Evolutionary conservation across 2,797 vertebrate species (phyloP).

Genomic region (Enteromius paludinosus): DNA sequence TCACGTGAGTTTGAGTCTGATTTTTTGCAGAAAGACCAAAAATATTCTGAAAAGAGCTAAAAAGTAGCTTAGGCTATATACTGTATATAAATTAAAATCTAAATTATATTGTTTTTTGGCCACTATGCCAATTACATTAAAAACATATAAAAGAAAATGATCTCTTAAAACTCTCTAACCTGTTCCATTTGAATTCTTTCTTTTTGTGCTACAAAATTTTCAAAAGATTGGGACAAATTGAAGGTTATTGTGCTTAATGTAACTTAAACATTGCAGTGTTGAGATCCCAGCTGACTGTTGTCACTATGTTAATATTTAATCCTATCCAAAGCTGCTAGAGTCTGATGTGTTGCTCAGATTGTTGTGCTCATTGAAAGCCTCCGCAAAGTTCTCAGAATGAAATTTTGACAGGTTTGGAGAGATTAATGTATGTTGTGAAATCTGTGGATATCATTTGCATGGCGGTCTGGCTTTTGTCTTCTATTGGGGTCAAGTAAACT

Average conservation of each 20-base stretch:
- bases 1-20: neutral
- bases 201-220: neutral
- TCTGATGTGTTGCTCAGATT: neutral
- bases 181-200: no score
- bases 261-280: neutral
- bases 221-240: neutral
- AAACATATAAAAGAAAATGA: neutral
- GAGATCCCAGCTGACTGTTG: neutral
- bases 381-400: neutral
- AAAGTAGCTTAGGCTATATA: neutral
- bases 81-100: neutral
- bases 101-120: neutral
- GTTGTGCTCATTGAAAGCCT: neutral
- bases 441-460: neutral
- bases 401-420: neutral
- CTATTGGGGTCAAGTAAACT: constrained; percentile 18
- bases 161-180: no score
- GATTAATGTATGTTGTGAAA: neutral
- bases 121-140: neutral
- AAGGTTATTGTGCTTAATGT: neutral
- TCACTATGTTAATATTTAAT: neutral
- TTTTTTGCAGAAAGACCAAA: neutral
- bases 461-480: constrained; percentile 11
- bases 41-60: neutral
- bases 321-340: neutral